A percentile compares a stretch with the other conserved stretches of the same genome.
Conservation (phyloP, 2,113 vertebrate genomes). For the Gymnobelideus leadbeateri region DNA sequence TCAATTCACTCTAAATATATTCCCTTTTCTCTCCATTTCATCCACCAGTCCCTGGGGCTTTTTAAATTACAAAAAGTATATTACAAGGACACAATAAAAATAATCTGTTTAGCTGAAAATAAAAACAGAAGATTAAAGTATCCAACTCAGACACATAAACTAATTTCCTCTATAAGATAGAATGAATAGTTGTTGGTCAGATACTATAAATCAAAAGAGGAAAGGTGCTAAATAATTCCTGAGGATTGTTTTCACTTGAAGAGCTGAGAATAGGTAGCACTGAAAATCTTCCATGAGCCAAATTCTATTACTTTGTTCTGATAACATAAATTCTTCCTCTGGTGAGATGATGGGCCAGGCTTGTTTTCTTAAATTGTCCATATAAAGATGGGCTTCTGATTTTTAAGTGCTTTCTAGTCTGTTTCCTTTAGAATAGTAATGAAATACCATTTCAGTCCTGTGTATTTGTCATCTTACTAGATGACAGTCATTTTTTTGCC, state of each 20-base stretch:
- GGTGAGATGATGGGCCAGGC: background rate
- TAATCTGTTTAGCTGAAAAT: background rate
- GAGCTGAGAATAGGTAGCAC: background rate
- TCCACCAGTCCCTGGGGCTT: background rate
- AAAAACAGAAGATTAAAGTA: background rate
- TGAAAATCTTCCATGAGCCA: background rate
- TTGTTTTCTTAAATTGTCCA: background rate
- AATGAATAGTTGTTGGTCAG: background rate
- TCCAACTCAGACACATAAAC: background rate
- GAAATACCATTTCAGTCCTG: background rate
- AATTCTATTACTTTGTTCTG: background rate
- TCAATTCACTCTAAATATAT: background rate
- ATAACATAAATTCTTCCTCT: background rate
- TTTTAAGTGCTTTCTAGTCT: background rate
- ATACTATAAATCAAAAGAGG: background rate
- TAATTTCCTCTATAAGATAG: background rate
- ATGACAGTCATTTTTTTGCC: background rate
- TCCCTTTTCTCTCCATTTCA: background rate
- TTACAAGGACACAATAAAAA: background rate
- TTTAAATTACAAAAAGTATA: background rate
- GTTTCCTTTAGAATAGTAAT: background rate
- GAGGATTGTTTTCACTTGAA: background rate
- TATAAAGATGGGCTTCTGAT: background rate
- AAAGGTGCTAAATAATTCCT: background rate
- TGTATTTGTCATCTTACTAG: background rate